Base-by-base conservation (phyloP, 1,140 invertebrate species). In the Drosophila ohnishii region DNA sequence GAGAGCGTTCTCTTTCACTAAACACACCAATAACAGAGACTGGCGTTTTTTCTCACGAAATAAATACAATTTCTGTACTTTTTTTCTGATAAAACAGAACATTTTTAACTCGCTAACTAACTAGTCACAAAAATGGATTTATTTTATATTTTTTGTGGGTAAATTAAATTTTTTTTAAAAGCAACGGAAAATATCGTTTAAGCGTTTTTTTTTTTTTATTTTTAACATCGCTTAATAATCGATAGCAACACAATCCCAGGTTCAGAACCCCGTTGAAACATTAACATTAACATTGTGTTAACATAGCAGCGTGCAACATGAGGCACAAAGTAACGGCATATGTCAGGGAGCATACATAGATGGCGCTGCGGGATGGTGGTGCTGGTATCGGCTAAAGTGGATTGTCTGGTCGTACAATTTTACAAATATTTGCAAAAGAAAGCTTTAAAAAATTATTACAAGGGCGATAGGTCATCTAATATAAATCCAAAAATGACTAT, bases 21-120 rank as follows among this genome's bases (percentile, higher is more conserved):
- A 25, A 28, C 3, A 8, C 14, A 2, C 3, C 13, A 25, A 25
- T 25, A 32, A 13, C 3, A 34, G 7, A 34, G 11, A 14, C 8
- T 0, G 16, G 14, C 4, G 25, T 3, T 34, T 50, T n/a, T 11
- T 32, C 0, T 32, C n/a, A 3, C 16, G 0, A 3, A 6, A 16
- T 0, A 10, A 48, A 16, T 3, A n/a, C 2, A 2, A 8, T n/a
- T 3, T 3, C 14, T n/a, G 0, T n/a, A 2, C 2, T 8, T 8
- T 13, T 3, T 39, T 39, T 39, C n/a, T n/a, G 14, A 8, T 0
- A 0, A 7, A 39, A 19, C 8, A 10, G 3, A 42, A 42, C 40
- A n/a, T 42, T n/a, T 16, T 19, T 5, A 42, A 8, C n/a, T 42
- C 0, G 40, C 9, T 9, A n/a, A n/a, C 4, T 16, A 16, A 13